These are phyloP conservation scores for Cheilosia vulpina DNA, from an alignment of 2,888 invertebrate genomes.

Conservation along the genomic window DNA sequence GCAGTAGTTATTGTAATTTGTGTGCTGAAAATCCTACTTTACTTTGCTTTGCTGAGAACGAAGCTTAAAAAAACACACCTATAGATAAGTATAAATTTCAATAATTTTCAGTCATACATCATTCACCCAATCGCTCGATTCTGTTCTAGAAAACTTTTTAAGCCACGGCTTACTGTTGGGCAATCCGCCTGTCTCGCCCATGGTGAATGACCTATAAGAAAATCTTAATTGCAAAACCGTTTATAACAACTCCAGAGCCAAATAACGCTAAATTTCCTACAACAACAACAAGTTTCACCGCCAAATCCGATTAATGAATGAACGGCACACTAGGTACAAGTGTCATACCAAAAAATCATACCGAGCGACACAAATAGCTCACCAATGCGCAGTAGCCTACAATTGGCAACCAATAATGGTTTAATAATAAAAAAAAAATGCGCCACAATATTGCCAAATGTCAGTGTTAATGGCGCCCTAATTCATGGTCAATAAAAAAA, in stretches of 20 bases:
- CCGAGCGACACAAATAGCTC: background rate
- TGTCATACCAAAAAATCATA: constrained; percentile 30
- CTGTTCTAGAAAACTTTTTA: background rate
- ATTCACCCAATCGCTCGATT: background rate
- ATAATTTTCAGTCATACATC: background rate
- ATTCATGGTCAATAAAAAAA: constrained; percentile 62
- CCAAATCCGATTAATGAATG: constrained; percentile 60
- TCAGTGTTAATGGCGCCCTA: constrained; percentile 47
- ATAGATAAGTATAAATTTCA: too few species aligned
- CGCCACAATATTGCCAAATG: constrained; percentile 70
- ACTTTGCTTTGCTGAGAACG: too few species aligned
- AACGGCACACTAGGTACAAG: background rate
- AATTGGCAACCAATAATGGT: constrained; percentile 1
- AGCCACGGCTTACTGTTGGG: background rate
- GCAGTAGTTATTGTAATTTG: too few species aligned
- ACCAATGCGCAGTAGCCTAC: constrained; percentile 11
- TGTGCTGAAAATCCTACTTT: too few species aligned
- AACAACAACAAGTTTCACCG: constrained; percentile 29
- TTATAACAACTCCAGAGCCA: background rate
- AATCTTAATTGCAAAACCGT: background rate
- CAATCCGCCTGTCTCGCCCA: constrained; percentile 10
- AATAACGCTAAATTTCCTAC: background rate
- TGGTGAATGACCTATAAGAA: constrained; percentile 42
- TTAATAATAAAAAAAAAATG: constrained; percentile 31
- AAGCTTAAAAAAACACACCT: too few species aligned